These are phyloP conservation scores for Ivindomyrus marchei DNA, from an alignment of 2,113 vertebrate species.

Conservation along the genomic window DNA sequence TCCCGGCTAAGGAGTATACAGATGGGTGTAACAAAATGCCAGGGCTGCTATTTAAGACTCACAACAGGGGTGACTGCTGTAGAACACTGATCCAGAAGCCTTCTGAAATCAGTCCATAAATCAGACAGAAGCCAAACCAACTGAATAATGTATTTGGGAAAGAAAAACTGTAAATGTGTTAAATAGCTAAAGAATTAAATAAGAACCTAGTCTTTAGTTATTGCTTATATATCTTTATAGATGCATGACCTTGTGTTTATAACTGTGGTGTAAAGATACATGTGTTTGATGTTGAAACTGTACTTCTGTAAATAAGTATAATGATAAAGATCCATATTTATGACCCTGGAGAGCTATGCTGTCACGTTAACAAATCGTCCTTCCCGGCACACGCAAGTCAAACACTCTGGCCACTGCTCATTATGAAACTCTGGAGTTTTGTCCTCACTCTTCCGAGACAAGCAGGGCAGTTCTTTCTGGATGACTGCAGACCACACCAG, in stretches of 20 bases:
- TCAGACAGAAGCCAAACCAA: background rate
- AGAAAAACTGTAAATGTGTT: background rate
- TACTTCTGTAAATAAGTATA: conserved; percentile 18
- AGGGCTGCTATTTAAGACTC: background rate
- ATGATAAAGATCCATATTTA: background rate
- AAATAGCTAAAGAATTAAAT: background rate
- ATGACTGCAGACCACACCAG: background rate
- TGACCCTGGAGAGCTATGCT: background rate
- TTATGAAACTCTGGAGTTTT: background rate
- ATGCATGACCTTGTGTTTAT: background rate
- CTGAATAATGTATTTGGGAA: background rate
- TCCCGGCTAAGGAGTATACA: background rate
- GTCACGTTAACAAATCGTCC: background rate
- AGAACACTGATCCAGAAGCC: conserved; percentile 16
- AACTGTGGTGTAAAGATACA: background rate
- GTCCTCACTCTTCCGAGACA: background rate
- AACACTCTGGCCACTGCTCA: background rate
- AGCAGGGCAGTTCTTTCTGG: no score
- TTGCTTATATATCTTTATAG: background rate
- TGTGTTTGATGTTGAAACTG: conserved; percentile 18
- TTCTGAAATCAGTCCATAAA: background rate
- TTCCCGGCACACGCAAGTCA: background rate
- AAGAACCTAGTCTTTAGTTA: background rate
- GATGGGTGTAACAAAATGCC: background rate
- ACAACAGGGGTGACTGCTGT: background rate